Percentiles rank a stretch among this genome's conserved stretches.
These are phyloP conservation scores for Nannobrachium achirus DNA, from an alignment of 2,113 vertebrate species.

Conservation along the genomic window DNA sequence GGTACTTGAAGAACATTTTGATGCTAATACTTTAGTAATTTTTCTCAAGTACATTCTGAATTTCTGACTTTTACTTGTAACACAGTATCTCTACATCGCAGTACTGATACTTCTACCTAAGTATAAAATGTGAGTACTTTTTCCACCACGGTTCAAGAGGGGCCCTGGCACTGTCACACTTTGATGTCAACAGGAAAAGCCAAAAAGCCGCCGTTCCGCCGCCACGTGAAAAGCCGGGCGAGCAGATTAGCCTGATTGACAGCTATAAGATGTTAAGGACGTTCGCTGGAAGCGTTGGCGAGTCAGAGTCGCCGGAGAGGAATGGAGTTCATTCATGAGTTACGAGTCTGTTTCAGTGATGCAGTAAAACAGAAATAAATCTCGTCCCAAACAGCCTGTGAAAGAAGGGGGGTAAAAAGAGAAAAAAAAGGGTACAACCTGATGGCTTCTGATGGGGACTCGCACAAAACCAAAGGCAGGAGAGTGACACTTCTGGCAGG, in stretches of 20 bases:
- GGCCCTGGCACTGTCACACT: constrained; percentile 41
- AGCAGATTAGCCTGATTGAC: constrained; percentile 79
- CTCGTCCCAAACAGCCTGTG: constrained; percentile 63
- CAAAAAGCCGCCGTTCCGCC: constrained; percentile 44
- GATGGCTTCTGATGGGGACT: constrained; percentile 62
- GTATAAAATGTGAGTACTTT: too few species aligned
- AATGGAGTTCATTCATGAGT: constrained; percentile 80
- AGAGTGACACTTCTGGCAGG: constrained; percentile 41
- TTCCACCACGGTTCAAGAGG: too few species aligned
- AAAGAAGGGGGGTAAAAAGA: neutral
- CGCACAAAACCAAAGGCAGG: constrained; percentile 57
- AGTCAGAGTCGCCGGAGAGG: constrained; percentile 62
- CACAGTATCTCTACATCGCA: too few species aligned
- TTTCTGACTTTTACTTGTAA: too few species aligned
- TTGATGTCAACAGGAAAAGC: constrained; percentile 53
- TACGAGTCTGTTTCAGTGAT: constrained; percentile 77
- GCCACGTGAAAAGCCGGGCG: constrained; percentile 46
- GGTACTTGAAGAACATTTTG: too few species aligned
- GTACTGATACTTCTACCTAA: too few species aligned
- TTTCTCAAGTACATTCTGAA: too few species aligned
- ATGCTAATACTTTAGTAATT: too few species aligned
- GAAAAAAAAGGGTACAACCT: constrained; percentile 57
- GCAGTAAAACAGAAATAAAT: constrained; percentile 79
- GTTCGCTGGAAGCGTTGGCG: constrained; percentile 61
- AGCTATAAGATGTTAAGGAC: constrained; percentile 74